Percentiles rank a stretch among this genome's conserved stretches.
Evolutionary conservation across 2,113 vertebrate genomes (phyloP).

Genomic region (Nibea albiflora): DNA sequence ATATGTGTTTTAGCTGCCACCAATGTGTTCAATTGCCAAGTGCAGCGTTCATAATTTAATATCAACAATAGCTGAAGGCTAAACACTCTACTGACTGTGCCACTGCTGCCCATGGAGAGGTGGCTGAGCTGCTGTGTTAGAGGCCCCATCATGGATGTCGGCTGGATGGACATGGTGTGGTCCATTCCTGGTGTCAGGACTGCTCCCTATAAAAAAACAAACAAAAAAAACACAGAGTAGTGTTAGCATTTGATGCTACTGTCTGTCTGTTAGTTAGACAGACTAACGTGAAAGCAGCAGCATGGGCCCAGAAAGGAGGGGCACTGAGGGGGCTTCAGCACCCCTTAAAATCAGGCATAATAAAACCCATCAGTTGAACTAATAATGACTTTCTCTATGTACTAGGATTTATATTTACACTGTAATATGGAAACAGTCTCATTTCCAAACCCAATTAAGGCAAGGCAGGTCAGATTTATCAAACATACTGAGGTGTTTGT

Average conservation of each 20-base stretch:
- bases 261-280: background rate
- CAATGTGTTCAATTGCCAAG: background rate
- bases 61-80: background rate
- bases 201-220: conserved; percentile 87
- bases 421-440: too few species aligned
- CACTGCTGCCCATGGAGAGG: conserved; percentile 89
- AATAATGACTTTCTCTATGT: too few species aligned
- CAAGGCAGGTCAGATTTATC: too few species aligned
- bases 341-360: too few species aligned
- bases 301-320: too few species aligned
- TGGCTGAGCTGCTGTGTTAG: conserved; percentile 92
- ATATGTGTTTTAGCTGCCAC: background rate
- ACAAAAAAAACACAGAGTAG: background rate
- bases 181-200: conserved; percentile 91
- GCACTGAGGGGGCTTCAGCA: too few species aligned
- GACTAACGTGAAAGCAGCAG: background rate
- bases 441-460: too few species aligned
- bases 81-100: conserved; percentile 85
- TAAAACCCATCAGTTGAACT: too few species aligned
- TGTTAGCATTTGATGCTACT: background rate
- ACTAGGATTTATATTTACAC: too few species aligned
- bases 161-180: conserved; percentile 91
- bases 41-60: background rate
- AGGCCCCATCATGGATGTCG: conserved; percentile 90
- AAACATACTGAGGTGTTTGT: too few species aligned